Evolutionary conservation across 2,888 invertebrate genomes (phyloP).

Genomic region (Ennomos erosarius): DNA sequence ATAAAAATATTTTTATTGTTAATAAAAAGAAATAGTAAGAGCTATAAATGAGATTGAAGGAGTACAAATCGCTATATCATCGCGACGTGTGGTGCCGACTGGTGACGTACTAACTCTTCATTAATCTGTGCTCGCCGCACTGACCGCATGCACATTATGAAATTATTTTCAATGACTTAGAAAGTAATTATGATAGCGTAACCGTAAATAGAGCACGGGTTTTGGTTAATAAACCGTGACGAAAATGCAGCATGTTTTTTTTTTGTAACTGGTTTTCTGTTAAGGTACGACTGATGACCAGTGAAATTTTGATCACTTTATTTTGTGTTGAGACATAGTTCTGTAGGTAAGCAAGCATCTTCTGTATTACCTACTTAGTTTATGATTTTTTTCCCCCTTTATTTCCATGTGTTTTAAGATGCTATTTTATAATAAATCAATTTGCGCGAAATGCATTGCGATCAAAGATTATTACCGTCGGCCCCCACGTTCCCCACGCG

Average conservation of each 20-base stretch:
- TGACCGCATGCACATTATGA: constrained; percentile 61
- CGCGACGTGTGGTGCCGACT: constrained; percentile 61
- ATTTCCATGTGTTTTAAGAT: too few relatives aligned
- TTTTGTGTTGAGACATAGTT: too few relatives aligned
- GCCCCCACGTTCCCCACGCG: too few relatives aligned
- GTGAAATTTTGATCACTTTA: too few relatives aligned
- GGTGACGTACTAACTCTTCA: constrained; percentile 38
- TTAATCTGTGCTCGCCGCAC: constrained; percentile 48
- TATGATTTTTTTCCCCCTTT: too few relatives aligned
- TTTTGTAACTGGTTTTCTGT: constrained; percentile 8
- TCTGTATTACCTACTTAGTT: too few relatives aligned
- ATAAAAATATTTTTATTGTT: constrained; percentile 70
- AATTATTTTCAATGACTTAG: constrained; percentile 64
- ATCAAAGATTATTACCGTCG: too few relatives aligned
- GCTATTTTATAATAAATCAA: too few relatives aligned
- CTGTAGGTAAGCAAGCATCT: too few relatives aligned
- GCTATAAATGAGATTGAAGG: constrained; percentile 63
- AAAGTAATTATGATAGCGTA: constrained; percentile 41
- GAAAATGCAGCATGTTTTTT: constrained; percentile 28
- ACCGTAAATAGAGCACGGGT: constrained; percentile 30
- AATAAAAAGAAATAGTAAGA: constrained; percentile 60
- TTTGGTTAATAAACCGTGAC: constrained; percentile 30
- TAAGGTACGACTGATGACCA: not conserved
- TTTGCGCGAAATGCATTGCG: too few relatives aligned
- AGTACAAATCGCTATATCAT: constrained; percentile 68